These are phyloP conservation scores for Malurus alboscapulatus DNA, from an alignment of 2,113 vertebrate genomes.

Conservation along the genomic window DNA sequence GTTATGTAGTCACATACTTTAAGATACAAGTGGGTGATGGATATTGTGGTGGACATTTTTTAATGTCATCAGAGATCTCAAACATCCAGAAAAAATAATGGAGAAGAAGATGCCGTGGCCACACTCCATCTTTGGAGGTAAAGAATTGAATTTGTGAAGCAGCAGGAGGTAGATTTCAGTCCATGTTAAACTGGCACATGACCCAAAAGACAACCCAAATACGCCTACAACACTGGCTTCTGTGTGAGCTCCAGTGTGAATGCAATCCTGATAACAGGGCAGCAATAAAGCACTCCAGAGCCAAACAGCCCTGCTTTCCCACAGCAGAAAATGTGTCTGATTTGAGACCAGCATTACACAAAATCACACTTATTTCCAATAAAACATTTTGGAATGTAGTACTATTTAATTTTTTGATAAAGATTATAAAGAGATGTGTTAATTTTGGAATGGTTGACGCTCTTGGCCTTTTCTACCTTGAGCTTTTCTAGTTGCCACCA, in stretches of 20 bases:
- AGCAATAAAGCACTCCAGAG: neutral
- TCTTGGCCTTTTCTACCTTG: neutral
- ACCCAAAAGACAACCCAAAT: slow-evolving; percentile 38
- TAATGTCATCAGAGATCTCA: neutral
- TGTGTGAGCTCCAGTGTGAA: neutral
- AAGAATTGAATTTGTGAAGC: slow-evolving; percentile 15
- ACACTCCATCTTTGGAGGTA: neutral
- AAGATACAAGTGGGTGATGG: neutral
- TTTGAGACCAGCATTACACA: slow-evolving; percentile 36
- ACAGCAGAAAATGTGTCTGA: slow-evolving; percentile 39
- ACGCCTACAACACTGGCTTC: neutral
- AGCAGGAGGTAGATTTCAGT: slow-evolving; percentile 39
- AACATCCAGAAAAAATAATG: neutral
- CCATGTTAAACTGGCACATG: slow-evolving; percentile 1
- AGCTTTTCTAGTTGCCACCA: neutral
- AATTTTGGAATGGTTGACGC: neutral
- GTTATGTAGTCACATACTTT: neutral
- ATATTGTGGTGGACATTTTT: neutral
- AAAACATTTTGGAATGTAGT: neutral
- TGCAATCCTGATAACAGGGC: slow-evolving; percentile 43
- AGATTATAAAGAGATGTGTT: neutral
- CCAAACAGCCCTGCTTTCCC: neutral
- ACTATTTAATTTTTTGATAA: neutral
- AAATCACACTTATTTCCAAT: slow-evolving; percentile 53
- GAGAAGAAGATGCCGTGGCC: neutral